Conservation (phyloP, 2,888 invertebrate genomes). For the Odontocolon sp. region DNA sequence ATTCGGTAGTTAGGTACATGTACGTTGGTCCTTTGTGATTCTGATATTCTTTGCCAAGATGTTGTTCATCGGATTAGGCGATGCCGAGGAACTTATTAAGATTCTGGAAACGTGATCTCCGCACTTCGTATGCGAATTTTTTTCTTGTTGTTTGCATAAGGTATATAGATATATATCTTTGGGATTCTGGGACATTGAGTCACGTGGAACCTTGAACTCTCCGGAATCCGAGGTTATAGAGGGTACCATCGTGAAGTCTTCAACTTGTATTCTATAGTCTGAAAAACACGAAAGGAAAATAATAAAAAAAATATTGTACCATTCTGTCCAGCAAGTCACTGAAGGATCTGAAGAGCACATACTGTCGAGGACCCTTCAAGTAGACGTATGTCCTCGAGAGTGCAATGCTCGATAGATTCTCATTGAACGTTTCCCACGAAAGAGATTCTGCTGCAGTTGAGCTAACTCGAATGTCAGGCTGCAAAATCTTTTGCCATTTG, state of each 20-base stretch:
- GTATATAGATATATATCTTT: neutral
- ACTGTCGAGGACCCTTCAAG: slow-evolving; percentile 45
- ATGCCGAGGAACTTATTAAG: slow-evolving; percentile 35
- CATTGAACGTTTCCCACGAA: slow-evolving; percentile 47
- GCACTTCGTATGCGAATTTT: slow-evolving; percentile 35
- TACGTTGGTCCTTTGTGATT: too few species aligned
- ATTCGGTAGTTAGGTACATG: slow-evolving; percentile 30
- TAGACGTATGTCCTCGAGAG: slow-evolving; percentile 15
- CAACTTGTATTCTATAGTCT: slow-evolving; percentile 40
- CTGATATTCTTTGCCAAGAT: slow-evolving; percentile 19
- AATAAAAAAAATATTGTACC: slow-evolving; percentile 10
- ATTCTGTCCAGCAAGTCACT: slow-evolving; percentile 41
- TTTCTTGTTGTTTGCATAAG: slow-evolving; percentile 22
- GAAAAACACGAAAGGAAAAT: slow-evolving; percentile 20
- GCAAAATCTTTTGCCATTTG: slow-evolving; percentile 2
- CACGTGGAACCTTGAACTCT: slow-evolving; percentile 48
- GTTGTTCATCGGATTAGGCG: slow-evolving; percentile 31
- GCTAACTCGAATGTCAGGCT: neutral
- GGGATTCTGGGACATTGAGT: slow-evolving; percentile 31
- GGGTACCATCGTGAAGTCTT: too few species aligned
- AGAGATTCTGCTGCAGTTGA: slow-evolving; percentile 5
- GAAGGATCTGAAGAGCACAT: slow-evolving; percentile 28
- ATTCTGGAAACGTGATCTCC: slow-evolving; percentile 29
- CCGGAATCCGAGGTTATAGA: neutral
- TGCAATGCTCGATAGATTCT: slow-evolving; percentile 6